Conservation (phyloP, 1,140 invertebrate species). For the Anagrus nilaparvatae region DNA sequence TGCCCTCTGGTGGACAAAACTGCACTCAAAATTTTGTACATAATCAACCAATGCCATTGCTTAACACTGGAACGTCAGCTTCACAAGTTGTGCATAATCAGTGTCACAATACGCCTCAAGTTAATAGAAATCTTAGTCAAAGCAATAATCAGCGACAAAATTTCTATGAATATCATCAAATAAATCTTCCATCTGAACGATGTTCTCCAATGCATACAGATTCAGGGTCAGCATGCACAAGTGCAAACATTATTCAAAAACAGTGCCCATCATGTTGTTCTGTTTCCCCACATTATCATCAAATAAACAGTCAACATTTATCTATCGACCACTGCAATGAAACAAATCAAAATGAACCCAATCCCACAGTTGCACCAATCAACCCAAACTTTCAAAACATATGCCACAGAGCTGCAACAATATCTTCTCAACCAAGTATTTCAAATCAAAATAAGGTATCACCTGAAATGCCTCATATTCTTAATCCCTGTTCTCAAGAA, state of each 20-base stretch:
- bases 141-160: constrained; percentile 26
- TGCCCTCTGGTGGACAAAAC: constrained; percentile 34
- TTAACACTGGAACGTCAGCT: constrained; percentile 47
- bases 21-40: constrained; percentile 31
- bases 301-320: constrained; percentile 17
- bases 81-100: constrained; percentile 39
- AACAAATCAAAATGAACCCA: background rate
- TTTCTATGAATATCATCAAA: constrained; percentile 27
- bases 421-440: constrained; percentile 21
- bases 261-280: constrained; percentile 24
- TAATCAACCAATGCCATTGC: constrained; percentile 47
- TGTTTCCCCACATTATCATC: constrained; percentile 29
- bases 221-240: constrained; percentile 19
- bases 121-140: constrained; percentile 39
- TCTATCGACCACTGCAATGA: constrained; percentile 4
- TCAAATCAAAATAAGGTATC: constrained; percentile 16
- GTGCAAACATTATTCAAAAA: constrained; percentile 12
- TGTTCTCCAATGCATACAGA: constrained; percentile 22
- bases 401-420: constrained; percentile 20
- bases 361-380: constrained; percentile 5
- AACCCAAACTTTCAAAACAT: constrained; percentile 15
- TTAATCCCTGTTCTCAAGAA: constrained; percentile 24
- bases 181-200: constrained; percentile 16
- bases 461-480: constrained; percentile 13
- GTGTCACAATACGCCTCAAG: constrained; percentile 42